Evolutionary conservation across 2,797 vertebrate species (phyloP), one percentile per base, ranked within the genome.

Genomic region (Falco biarmicus): DNA sequence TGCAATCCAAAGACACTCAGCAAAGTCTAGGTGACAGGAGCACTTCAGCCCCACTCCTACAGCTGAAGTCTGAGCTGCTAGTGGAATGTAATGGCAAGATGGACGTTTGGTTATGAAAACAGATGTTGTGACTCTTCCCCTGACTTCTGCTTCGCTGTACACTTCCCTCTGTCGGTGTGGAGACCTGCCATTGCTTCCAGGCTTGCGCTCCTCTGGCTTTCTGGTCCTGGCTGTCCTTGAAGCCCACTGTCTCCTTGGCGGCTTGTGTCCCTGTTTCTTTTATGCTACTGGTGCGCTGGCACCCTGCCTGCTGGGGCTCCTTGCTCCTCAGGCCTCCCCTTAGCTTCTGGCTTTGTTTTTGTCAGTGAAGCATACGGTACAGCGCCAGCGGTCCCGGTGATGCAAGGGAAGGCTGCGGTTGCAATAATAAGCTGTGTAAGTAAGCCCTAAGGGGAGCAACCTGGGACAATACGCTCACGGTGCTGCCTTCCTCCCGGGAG

Each of bases 171-270:
- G 56, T 3, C 8, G 75, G 54, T 9, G 65, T 0, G 21, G 59
- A 39, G 66, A 82, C 54, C 57, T 47, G 77, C 50, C 34, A 0
- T 0, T 8, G 37, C 76, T 61, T 2, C 60, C 71, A 31, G 73
- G 32, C 61, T 25, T 3, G 56, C 0, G 0, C 39, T 34, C 32
- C 70, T 34, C 48, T 6, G 0, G 1, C 51, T 15, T 16, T 5
- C 26, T 5, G 59, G 54, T 69, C 29, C n/a, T 14, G 78, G 29
- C 1, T 12, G 76, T 22, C 60, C 73, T 60, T 1, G 56, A 34
- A 53, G 68, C 10, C 25, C 57, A 3, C n/a, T 4, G 39, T 5
- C 66, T 29, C 53, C 76, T 17, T 4, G 69, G 4, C 10, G 1
- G 26, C 34, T 11, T 4, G 11, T 12, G 41, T 26, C 70, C 13